Base-by-base conservation (phyloP, 2,113 vertebrate species). In the Phaethon lepturus region DNA sequence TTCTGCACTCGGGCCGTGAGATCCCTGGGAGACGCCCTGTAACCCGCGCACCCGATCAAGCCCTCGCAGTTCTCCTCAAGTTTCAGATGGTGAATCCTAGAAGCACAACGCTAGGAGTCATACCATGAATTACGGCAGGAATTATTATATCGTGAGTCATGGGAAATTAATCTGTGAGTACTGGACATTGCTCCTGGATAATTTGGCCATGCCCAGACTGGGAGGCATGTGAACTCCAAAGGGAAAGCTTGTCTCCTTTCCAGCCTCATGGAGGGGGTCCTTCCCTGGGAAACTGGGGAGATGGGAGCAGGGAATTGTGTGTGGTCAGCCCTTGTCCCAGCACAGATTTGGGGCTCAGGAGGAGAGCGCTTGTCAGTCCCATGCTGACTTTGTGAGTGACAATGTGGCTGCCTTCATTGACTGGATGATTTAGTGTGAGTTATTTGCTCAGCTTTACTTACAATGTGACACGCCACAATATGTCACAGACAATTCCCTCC, bases 41-140 rank as follows among this genome's bases (percentile, higher is more conserved):
- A 79, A 90, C 85, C 45, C 47, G 10, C 45, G 91, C 53, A 68
- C 78, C 95, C 89, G 79, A 3, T 71, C 69, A 47, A 93, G 72
- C 58, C 53, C 67, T 91, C 1, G 0, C 23, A 47, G 25, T 91
- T 93, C 77, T 96, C 89, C 94, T 96, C 96, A 59, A 0, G 72
- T 96, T 95, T 96, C 91, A 93, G 71, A 76, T 78, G 74, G 84
- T 44, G 55, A 96, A 95, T 96, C 93, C 94, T 85, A 85, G 80
- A 91, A 94, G 59, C 89, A 66, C 80, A 91, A 22, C 0, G 0
- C 59, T 78, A 55, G 47, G 71, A 97, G 63, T 53, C 77, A 89
- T 87, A 68, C 77, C 77, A 66, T 0, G 1, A 91, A 95, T 95
- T 89, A 29, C 13, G 3, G 75, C 45, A 73, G 78, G 67, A 93